Evolutionary conservation across 2,797 vertebrate genomes (phyloP).

Genomic region (Centroberyx gerrardi): DNA sequence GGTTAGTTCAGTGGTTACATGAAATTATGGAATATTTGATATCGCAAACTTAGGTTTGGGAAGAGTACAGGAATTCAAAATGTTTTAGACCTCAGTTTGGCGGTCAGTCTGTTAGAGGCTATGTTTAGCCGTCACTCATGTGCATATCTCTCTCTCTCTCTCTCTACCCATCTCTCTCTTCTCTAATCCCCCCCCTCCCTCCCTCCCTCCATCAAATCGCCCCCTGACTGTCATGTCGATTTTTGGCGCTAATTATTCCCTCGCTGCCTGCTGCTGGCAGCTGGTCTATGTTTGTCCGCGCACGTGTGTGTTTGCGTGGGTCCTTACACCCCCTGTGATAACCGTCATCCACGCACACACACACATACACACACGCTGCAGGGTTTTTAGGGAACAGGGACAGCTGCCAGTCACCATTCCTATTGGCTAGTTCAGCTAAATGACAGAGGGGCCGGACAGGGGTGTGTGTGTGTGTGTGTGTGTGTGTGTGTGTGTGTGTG

Average conservation of each 20-base stretch:
- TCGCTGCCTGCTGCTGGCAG: slow-evolving; percentile 42
- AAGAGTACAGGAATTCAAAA: not conserved
- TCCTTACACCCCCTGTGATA: slow-evolving; percentile 13
- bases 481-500: slow-evolving; percentile 3
- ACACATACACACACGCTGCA: slow-evolving; percentile 27
- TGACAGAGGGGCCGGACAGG: slow-evolving; percentile 45
- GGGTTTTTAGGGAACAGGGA: slow-evolving; percentile 52
- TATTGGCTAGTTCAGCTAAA: slow-evolving; percentile 61
- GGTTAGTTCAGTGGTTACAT: not conserved
- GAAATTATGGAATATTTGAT: not conserved
- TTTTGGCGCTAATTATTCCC: slow-evolving; percentile 32
- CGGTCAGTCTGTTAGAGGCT: not conserved
- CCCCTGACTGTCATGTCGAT: slow-evolving; percentile 40
- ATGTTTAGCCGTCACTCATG: not conserved
- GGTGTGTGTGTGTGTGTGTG: slow-evolving; percentile 41
- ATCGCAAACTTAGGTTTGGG: not conserved
- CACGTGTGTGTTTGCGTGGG: not conserved
- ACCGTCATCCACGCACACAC: slow-evolving; percentile 2
- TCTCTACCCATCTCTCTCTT: not conserved
- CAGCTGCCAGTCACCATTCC: slow-evolving; percentile 60
- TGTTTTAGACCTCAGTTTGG: not conserved
- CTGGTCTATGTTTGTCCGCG: slow-evolving; percentile 35
- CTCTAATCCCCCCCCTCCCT: not conserved
- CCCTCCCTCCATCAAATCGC: not conserved
- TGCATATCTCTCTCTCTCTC: slow-evolving; percentile 10